phyloP scores from a whole-genome alignment of 2,888 invertebrate species.

The Lucinisca nassula region DNA sequence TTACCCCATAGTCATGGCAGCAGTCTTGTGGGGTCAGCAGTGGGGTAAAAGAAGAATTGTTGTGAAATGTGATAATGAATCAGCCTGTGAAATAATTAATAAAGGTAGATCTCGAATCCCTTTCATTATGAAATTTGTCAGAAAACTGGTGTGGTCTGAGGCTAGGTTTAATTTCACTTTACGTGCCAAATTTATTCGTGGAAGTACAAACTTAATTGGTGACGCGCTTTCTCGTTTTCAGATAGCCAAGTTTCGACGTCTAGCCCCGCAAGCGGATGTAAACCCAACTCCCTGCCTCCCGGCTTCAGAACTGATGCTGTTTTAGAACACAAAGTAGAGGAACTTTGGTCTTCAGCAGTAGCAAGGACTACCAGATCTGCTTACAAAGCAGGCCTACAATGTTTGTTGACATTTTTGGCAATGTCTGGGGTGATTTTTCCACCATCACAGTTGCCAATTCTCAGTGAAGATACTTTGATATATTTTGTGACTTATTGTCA shows the following conservation, averaged over 20 bases:
- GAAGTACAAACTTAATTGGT: not conserved
- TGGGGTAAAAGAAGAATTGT: constrained; percentile 7
- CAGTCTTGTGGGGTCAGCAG: constrained; percentile 32
- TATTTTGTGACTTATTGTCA: constrained; percentile 13
- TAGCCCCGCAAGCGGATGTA: not conserved
- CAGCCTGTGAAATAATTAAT: constrained; percentile 41
- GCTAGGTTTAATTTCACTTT: not conserved
- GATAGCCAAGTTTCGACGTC: not conserved
- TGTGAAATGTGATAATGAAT: constrained; percentile 48
- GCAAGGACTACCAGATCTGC: not conserved
- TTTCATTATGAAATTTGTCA: constrained; percentile 32
- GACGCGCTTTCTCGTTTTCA: not conserved
- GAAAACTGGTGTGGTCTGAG: constrained; percentile 11
- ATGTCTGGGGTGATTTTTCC: not conserved
- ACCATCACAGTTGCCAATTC: not conserved
- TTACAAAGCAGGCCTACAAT: not conserved
- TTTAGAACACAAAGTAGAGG: not conserved
- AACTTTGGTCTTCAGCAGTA: not conserved
- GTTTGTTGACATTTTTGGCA: constrained; percentile 1
- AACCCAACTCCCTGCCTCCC: not conserved
- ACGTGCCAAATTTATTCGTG: not conserved
- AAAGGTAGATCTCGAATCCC: constrained; percentile 35
- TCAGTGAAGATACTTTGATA: not conserved
- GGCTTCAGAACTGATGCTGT: constrained; percentile 4
- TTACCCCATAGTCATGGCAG: constrained; percentile 47